Evolutionary conservation across 2,888 invertebrate species (phyloP), one percentile per base, ranked within the genome.

Genomic region (Dicranocentrus wangi): DNA sequence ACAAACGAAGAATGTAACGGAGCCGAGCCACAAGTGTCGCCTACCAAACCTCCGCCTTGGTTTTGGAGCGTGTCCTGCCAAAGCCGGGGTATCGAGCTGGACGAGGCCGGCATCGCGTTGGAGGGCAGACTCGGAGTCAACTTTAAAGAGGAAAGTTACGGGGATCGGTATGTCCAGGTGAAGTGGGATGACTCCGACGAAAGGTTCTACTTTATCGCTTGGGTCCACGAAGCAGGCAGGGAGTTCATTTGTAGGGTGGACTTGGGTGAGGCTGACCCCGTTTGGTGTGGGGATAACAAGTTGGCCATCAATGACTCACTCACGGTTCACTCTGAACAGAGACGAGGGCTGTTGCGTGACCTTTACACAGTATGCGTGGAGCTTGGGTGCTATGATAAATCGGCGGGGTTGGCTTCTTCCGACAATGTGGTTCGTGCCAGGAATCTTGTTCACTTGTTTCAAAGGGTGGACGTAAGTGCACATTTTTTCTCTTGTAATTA

Each of bases 131-230:
- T 84, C 0, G 76, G 81, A 17, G 85, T 86, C 2, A 82, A 75
- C 47, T 80, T 82, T 69, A 83, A 83, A 25, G 83, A 84, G 5
- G 85, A 86, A 39, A 73, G 83, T 47, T 80, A 82, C 32, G 85
- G 85, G 1, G 85, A 85, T 21, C 79, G 83, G n/a, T 84, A 81
- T 39, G 71, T 85, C 27, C 86, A 86, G 72, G 83, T 86, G 10
- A 86, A 86, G 75, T 86, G 86, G 86, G 86, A 86, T 65, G 77
- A 80, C 7, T 3, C 53, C 0, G 85, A 86, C 39, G 86, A 86
- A 68, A 66, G 66, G n/a, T 86, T 86, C 55, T 80, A 75, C 70
- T 81, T 86, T 13, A 85, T 85, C 66, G 84, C 83, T n/a, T 86
- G 86, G 86, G 77, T 72, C 19, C 68, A 51, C 17, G 84, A 84